A percentile compares a stretch with the other conserved stretches of the same genome.
These are phyloP conservation scores for Macropis europaea DNA, from an alignment of 2,888 invertebrate species.

Conservation along the genomic window DNA sequence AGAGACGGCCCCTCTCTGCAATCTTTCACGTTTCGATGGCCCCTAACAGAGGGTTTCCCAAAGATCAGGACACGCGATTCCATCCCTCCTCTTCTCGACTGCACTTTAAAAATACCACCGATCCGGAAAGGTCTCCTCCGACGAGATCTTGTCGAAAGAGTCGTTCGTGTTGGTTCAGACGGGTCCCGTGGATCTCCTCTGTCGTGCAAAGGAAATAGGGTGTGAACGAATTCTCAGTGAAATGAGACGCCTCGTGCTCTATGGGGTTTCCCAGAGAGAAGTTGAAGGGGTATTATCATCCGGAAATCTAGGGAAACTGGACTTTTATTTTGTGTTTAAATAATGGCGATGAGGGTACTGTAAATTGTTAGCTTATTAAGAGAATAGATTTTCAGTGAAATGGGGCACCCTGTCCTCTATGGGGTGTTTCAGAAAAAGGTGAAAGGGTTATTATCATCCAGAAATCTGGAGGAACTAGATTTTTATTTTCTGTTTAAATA, in stretches of 20 bases:
- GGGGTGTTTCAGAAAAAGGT: constrained; percentile 7
- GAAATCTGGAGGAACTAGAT: not conserved
- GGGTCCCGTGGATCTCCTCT: constrained; percentile 24
- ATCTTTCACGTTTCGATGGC: constrained; percentile 46
- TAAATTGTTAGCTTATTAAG: too few relatives aligned
- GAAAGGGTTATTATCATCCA: constrained; percentile 11
- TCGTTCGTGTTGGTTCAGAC: constrained; percentile 38
- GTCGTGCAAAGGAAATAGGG: constrained; percentile 42
- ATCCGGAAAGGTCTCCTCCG: constrained; percentile 33
- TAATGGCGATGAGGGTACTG: too few relatives aligned
- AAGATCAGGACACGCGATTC: not conserved
- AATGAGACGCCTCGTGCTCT: constrained; percentile 14
- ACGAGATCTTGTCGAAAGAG: constrained; percentile 34
- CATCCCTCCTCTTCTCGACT: not conserved
- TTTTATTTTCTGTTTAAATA: too few relatives aligned
- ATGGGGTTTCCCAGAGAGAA: constrained; percentile 6
- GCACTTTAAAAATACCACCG: constrained; percentile 16
- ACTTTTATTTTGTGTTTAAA: too few relatives aligned
- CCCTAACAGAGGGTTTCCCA: constrained; percentile 8
- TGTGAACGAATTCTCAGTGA: constrained; percentile 45
- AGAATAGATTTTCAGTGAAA: constrained; percentile 44
- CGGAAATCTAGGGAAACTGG: not conserved
- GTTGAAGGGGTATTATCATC: constrained; percentile 20
- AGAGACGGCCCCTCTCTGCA: constrained; percentile 11
- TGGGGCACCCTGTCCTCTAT: constrained; percentile 8